Percentiles rank a stretch among this genome's conserved stretches.
Conservation (phyloP, 2,113 vertebrate genomes). For the Pachypanchax playfairii region DNA sequence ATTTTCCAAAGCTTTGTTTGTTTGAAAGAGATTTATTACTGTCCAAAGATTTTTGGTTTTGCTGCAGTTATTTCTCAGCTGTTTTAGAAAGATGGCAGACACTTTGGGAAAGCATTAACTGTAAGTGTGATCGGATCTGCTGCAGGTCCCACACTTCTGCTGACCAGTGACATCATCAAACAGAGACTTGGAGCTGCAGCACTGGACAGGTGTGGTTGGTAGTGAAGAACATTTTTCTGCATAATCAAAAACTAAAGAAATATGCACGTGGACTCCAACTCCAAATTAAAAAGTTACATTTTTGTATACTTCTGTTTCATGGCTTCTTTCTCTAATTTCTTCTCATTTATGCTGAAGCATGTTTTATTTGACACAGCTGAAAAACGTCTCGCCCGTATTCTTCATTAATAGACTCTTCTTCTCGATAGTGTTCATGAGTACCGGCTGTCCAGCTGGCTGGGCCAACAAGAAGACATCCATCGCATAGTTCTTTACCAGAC, state of each 20-base stretch:
- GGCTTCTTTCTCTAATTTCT: slow-evolving; percentile 8
- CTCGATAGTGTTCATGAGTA: slow-evolving; percentile 88
- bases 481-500: slow-evolving; percentile 96
- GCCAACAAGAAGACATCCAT: slow-evolving; percentile 96
- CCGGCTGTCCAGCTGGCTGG: slow-evolving; percentile 93
- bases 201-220: slow-evolving; percentile 85
- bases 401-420: slow-evolving; percentile 40
- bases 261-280: neutral
- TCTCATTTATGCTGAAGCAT: slow-evolving; percentile 33
- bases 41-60: slow-evolving; percentile 2
- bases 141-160: slow-evolving; percentile 87
- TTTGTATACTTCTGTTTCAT: neutral
- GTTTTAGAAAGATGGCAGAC: neutral
- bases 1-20: neutral
- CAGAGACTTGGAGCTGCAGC: slow-evolving; percentile 89
- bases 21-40: neutral
- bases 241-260: neutral
- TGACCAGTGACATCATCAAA: slow-evolving; percentile 92
- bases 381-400: slow-evolving; percentile 20
- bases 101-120: neutral
- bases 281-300: neutral
- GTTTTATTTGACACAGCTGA: slow-evolving; percentile 20
- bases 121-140: slow-evolving; percentile 9
- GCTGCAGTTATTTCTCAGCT: neutral
- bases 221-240: neutral